These are phyloP conservation scores for Zootermopsis nevadensis DNA, from an alignment of 2,888 invertebrate genomes.

Conservation along the genomic window DNA sequence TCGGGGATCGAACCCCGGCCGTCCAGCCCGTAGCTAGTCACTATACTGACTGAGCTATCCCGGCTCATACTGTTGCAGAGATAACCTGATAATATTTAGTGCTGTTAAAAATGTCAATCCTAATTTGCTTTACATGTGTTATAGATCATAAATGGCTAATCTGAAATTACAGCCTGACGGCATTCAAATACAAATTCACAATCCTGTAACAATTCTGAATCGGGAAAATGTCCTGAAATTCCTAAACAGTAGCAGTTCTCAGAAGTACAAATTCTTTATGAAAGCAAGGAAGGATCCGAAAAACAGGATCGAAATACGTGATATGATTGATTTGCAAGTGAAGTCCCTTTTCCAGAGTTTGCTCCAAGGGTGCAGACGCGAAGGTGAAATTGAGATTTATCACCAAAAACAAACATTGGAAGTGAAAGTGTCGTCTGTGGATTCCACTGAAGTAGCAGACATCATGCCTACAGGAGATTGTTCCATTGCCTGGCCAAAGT, in stretches of 20 bases:
- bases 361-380: slow-evolving; percentile 16
- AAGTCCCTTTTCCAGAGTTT: slow-evolving; percentile 18
- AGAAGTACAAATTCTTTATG: slow-evolving; percentile 81
- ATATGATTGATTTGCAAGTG: neutral
- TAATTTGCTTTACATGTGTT: too few relatives aligned
- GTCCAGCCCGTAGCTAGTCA: too few relatives aligned
- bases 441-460: neutral
- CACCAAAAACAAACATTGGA: slow-evolving; percentile 16
- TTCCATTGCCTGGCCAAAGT: too few relatives aligned
- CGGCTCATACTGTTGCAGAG: too few relatives aligned
- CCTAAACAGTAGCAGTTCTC: slow-evolving; percentile 76
- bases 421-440: slow-evolving; percentile 23
- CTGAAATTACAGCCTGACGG: too few relatives aligned
- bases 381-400: slow-evolving; percentile 38
- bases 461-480: slow-evolving; percentile 89
- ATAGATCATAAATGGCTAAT: too few relatives aligned
- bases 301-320: neutral
- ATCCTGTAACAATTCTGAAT: slow-evolving; percentile 93
- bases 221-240: slow-evolving; percentile 94
- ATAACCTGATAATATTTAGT: too few relatives aligned
- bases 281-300: slow-evolving; percentile 74
- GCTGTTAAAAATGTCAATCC: too few relatives aligned
- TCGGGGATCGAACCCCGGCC: too few relatives aligned
- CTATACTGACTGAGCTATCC: too few relatives aligned
- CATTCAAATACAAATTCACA: slow-evolving; percentile 92